phyloP scores from a whole-genome alignment of 2,113 vertebrate genomes.

The Neopipo cinnamomea region DNA sequence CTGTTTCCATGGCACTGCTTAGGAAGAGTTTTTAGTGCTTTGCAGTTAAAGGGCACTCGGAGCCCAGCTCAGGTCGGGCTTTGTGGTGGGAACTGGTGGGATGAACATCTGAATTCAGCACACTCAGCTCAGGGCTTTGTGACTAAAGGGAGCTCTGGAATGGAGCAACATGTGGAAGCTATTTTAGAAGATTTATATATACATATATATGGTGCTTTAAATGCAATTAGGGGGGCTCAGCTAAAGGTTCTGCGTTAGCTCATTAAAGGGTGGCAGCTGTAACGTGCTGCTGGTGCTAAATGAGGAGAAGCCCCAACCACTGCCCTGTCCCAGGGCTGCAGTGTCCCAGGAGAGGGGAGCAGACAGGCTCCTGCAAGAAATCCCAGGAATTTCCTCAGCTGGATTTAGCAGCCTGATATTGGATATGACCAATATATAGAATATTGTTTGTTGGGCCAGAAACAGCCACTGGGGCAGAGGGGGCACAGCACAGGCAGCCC shows the following conservation, averaged over 20 bases:
- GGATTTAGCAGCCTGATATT: not conserved
- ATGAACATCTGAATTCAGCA: not conserved
- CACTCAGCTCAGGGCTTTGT: not conserved
- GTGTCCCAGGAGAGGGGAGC: not conserved
- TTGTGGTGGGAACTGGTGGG: not conserved
- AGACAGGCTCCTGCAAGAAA: not conserved
- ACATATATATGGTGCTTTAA: not conserved
- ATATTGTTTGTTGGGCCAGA: not conserved
- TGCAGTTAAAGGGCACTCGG: not conserved
- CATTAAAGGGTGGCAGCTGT: not conserved
- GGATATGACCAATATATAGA: not conserved
- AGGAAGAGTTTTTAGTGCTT: not conserved
- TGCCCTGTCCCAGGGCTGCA: not conserved
- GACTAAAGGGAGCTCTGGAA: not conserved
- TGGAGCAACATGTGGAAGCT: not conserved
- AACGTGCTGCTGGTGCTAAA: not conserved
- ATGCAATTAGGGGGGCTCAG: not conserved
- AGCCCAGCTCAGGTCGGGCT: not conserved
- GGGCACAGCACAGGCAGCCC: not conserved
- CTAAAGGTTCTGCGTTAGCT: not conserved
- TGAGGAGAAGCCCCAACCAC: not conserved
- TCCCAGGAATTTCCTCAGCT: not conserved
- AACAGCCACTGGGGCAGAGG: not conserved
- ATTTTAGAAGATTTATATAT: not conserved
- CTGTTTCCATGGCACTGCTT: not conserved